A percentile compares a stretch with the other conserved stretches of the same genome.
Conservation (phyloP, 2,113 vertebrate genomes). For the Tichodroma muraria region DNA sequence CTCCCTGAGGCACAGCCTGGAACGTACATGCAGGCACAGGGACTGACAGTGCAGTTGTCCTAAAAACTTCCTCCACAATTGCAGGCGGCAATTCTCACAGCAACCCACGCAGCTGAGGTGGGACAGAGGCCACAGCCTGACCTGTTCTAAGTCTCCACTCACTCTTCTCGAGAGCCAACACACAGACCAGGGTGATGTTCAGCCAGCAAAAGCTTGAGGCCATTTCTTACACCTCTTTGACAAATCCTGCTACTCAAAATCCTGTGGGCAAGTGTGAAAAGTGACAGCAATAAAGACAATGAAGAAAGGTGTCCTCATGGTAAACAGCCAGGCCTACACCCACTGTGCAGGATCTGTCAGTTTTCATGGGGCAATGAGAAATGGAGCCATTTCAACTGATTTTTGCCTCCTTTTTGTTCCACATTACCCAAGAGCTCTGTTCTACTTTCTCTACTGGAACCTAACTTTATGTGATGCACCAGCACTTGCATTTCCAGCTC, state of each 20-base stretch:
- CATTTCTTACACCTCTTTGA: neutral
- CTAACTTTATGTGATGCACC: neutral
- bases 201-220: neutral
- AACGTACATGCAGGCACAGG: neutral
- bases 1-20: neutral
- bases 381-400: neutral
- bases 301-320: neutral
- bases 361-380: neutral
- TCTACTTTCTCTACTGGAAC: neutral
- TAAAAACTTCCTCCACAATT: neutral
- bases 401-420: neutral
- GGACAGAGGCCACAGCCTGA: neutral
- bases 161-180: neutral
- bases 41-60: neutral
- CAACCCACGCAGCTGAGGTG: neutral
- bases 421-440: neutral
- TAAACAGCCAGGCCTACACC: neutral
- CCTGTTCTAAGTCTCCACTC: neutral
- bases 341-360: neutral
- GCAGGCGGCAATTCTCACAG: neutral
- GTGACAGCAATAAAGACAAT: neutral
- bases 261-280: accelerated
- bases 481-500: neutral
- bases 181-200: neutral
- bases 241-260: neutral